Evolutionary conservation across 2,113 vertebrate genomes (phyloP), one percentile per base, ranked within the genome.

Genomic region (Planiliza haematocheilus): DNA sequence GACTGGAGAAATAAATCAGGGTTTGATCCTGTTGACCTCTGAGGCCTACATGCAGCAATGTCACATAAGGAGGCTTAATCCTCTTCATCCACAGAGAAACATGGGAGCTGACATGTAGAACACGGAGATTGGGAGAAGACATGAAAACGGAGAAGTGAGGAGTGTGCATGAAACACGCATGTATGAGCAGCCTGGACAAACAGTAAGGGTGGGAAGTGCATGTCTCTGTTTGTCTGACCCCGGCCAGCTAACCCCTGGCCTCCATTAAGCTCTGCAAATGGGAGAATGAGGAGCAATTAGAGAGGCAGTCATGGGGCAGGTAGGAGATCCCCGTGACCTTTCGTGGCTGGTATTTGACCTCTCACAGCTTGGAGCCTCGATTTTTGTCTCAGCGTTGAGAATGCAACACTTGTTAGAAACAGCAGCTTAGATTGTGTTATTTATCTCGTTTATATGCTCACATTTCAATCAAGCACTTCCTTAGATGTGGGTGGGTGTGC

Each of bases 221-320:
- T 39, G 45, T 66, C 50, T 39, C 50, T 36, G 48, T 74, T 81
- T 2, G 1, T 60, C 61, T 87, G 79, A 87, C 79, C 77, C 37
- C 4, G 8, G 43, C 63, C 66, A 39, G 36, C 57, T 75, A 60
- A 83, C 64, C 85, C 79, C 66, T 7, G 0, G 56, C 56, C 74
- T 60, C 86, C 48, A 43, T 84, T 84, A 81, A 82, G 60, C 64
- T 49, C 53, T 57, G 83, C 76, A 84, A 90, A 88, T 67, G 52
- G 87, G 76, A 86, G 75, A 84, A 89, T 75, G 61, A 85, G 64
- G 52, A 81, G 75, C 77, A 89, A 91, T 90, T 90, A 91, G 84
- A 83, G 77, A 60, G 39, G 51, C 50, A 77, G 81, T 79, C 70
- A 80, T 68, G 74, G 16, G 67, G 69, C 77, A 86, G 88, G 74